Percentiles rank a stretch among this genome's conserved stretches.
Conservation (phyloP, 2,888 invertebrate genomes). For the Busseola fusca region DNA sequence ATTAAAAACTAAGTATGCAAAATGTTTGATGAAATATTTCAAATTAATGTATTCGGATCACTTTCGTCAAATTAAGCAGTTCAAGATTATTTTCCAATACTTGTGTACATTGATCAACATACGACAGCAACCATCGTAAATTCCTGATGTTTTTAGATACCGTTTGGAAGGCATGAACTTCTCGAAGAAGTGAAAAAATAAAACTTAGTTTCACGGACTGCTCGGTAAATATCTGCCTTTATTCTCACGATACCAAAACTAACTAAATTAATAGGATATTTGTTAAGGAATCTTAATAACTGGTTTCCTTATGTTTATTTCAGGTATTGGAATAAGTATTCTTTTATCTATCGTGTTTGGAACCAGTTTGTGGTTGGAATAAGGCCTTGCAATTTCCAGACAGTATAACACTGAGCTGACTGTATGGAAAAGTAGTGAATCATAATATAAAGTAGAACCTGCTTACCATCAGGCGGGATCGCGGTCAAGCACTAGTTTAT, state of each 20-base stretch:
- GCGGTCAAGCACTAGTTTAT: too few relatives aligned
- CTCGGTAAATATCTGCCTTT: conserved; percentile 12
- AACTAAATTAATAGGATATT: conserved; percentile 38
- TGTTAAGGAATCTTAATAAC: conserved; percentile 44
- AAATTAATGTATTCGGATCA: conserved; percentile 14
- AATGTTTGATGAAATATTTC: conserved; percentile 16
- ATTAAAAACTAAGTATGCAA: conserved; percentile 15
- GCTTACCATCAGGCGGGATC: too few relatives aligned
- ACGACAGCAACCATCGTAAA: not conserved
- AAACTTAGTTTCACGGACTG: not conserved
- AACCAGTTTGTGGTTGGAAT: conserved; percentile 42
- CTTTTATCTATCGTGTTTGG: conserved; percentile 28
- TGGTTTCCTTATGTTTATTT: conserved; percentile 44
- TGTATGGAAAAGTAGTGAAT: conserved; percentile 23
- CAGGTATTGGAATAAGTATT: conserved; percentile 30
- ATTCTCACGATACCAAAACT: conserved; percentile 41
- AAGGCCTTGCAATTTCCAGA: conserved; percentile 27
- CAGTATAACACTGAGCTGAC: not conserved
- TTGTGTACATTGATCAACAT: conserved; percentile 11
- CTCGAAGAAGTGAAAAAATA: conserved; percentile 1
- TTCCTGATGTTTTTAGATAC: not conserved
- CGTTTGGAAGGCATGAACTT: not conserved
- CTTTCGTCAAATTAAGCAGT: conserved; percentile 25
- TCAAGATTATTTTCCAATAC: conserved; percentile 16
- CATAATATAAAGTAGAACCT: not conserved